Evolutionary conservation across 2,888 invertebrate species (phyloP).

Genomic region (Lasioglossum leucozonium): DNA sequence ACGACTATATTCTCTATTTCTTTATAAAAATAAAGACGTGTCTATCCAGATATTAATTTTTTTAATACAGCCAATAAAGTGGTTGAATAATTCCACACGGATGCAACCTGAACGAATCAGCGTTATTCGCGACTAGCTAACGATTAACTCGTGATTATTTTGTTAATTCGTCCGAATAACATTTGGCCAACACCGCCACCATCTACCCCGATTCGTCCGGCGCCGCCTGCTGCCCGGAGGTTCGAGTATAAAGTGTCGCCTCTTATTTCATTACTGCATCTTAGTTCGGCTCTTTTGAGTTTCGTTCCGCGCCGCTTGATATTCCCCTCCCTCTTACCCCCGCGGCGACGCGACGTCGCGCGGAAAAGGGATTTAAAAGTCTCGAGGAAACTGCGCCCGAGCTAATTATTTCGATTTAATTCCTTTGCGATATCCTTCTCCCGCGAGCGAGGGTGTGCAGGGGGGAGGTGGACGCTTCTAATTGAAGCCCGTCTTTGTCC

Average conservation of each 20-base stretch:
- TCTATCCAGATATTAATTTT: too few species aligned
- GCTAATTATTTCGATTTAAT: slow-evolving; percentile 55
- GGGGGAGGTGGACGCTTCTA: slow-evolving; percentile 5
- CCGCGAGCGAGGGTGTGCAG: not conserved
- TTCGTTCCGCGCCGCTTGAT: slow-evolving; percentile 4
- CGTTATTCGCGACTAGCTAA: too few species aligned
- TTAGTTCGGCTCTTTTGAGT: slow-evolving; percentile 34
- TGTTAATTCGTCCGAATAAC: not conserved
- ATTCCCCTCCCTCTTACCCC: not conserved
- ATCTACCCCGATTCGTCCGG: not conserved
- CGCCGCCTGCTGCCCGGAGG: not conserved
- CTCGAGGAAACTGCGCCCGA: slow-evolving; percentile 9
- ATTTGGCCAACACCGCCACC: not conserved
- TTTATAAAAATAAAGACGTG: too few species aligned
- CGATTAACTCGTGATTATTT: not conserved
- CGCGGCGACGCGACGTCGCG: slow-evolving; percentile 11
- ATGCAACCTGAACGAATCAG: too few species aligned
- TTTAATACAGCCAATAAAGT: too few species aligned
- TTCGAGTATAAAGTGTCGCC: slow-evolving; percentile 38
- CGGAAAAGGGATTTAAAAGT: slow-evolving; percentile 44
- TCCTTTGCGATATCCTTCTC: slow-evolving; percentile 21
- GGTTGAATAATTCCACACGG: too few species aligned
- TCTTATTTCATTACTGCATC: slow-evolving; percentile 45
- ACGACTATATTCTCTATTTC: too few species aligned
- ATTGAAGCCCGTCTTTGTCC: slow-evolving; percentile 31